These are phyloP conservation scores for Pangasius djambal DNA, from an alignment of 2,797 vertebrate species.

Conservation along the genomic window DNA sequence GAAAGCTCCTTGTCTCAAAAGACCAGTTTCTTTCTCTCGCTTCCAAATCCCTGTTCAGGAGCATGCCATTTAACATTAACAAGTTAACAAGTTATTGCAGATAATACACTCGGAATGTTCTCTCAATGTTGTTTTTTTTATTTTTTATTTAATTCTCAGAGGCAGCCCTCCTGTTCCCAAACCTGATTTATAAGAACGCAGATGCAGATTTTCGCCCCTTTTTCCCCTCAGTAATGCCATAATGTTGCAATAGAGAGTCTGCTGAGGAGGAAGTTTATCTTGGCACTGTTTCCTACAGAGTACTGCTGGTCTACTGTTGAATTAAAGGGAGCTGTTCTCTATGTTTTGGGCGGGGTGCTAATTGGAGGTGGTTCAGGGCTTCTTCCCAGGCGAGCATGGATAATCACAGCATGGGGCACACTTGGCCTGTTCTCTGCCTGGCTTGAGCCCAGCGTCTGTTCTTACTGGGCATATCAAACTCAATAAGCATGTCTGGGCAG, in stretches of 20 bases:
- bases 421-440: slow-evolving; percentile 48
- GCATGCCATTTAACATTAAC: slow-evolving; percentile 58
- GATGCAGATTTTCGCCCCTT: slow-evolving; percentile 13
- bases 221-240: slow-evolving; percentile 26
- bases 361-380: slow-evolving; percentile 42
- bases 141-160: slow-evolving; percentile 22
- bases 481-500: slow-evolving; percentile 47
- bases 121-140: slow-evolving; percentile 43
- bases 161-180: background rate
- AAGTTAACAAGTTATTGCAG: slow-evolving; percentile 25
- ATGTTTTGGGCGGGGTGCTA: slow-evolving; percentile 32
- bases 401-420: slow-evolving; percentile 39
- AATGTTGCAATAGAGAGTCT: slow-evolving; percentile 34
- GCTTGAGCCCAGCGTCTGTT: slow-evolving; percentile 33
- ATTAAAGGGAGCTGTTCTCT: slow-evolving; percentile 38
- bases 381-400: slow-evolving; percentile 23
- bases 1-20: background rate
- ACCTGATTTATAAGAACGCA: slow-evolving; percentile 42
- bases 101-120: slow-evolving; percentile 55
- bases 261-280: slow-evolving; percentile 1
- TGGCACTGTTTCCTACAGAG: slow-evolving; percentile 8
- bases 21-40: background rate
- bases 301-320: background rate
- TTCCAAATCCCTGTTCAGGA: slow-evolving; percentile 24
- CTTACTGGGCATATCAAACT: slow-evolving; percentile 47